Conservation (phyloP, 2,888 invertebrate genomes). For the Drosophila yooni region DNA sequence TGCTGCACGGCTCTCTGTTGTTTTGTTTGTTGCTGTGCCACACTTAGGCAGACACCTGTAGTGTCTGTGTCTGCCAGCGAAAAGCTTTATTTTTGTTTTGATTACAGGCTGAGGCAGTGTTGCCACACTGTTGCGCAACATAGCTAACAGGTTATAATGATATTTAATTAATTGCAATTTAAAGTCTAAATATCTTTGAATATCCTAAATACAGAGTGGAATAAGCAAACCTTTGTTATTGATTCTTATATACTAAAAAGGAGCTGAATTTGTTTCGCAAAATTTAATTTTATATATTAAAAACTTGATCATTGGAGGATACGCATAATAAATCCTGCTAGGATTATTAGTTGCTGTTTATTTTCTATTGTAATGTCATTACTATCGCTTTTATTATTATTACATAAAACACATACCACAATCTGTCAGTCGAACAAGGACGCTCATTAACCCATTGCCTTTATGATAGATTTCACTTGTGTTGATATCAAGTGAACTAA, state of each 20-base stretch:
- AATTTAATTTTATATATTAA: not conserved
- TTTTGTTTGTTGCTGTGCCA: slow-evolving; percentile 33
- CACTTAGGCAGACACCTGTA: slow-evolving; percentile 55
- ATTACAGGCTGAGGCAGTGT: slow-evolving; percentile 23
- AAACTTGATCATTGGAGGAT: not conserved
- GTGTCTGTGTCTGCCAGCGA: slow-evolving; percentile 39
- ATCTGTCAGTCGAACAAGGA: not conserved
- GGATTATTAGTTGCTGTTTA: not conserved
- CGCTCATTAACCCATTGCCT: not conserved
- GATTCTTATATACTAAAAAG: not conserved
- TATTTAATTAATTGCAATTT: not conserved
- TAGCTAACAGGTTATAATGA: slow-evolving; percentile 1
- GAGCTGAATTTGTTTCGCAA: not conserved
- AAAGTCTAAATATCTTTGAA: not conserved
- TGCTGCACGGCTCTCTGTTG: slow-evolving; percentile 46
- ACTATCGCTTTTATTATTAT: not conserved
- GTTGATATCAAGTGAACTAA: too few species aligned
- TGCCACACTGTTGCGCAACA: slow-evolving; percentile 34
- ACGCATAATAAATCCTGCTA: not conserved
- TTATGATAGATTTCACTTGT: not conserved
- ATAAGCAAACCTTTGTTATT: not conserved
- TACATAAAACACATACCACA: not conserved
- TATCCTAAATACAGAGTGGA: not conserved
- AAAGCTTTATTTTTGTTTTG: slow-evolving; percentile 29
- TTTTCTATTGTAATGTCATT: not conserved